Conservation (phyloP, 2,113 vertebrate species). For the Hepsetus odoe region DNA sequence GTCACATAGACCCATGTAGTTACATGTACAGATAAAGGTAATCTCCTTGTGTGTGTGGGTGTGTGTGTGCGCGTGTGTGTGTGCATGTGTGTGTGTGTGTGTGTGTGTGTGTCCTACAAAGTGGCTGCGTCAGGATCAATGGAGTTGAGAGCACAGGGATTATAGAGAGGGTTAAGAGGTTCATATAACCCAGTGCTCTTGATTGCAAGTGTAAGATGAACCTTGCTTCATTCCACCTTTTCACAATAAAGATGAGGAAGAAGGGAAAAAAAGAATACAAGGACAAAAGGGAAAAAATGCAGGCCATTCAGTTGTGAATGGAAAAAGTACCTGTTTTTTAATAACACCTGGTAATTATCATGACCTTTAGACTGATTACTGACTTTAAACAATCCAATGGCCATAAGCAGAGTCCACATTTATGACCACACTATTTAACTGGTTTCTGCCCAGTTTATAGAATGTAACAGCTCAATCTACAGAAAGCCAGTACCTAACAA, state of each 20-base stretch:
- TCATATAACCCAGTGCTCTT: constrained; percentile 22
- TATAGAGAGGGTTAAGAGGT: constrained; percentile 31
- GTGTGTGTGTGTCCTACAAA: constrained; percentile 38
- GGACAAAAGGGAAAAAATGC: background rate
- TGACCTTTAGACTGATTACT: background rate
- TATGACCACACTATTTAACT: background rate
- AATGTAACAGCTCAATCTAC: background rate
- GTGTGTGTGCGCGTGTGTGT: constrained; percentile 29
- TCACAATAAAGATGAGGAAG: background rate
- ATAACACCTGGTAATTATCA: background rate
- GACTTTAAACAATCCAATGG: background rate
- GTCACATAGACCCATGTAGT: constrained; percentile 46
- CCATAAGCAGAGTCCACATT: background rate
- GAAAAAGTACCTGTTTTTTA: no score
- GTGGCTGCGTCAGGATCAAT: constrained; percentile 35
- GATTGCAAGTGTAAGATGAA: constrained; percentile 12
- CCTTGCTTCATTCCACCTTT: background rate
- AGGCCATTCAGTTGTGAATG: background rate
- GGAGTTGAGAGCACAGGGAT: constrained; percentile 33
- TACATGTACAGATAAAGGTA: constrained; percentile 45
- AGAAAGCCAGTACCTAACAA: constrained; percentile 7
- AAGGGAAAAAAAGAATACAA: background rate
- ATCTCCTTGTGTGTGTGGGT: constrained; percentile 29
- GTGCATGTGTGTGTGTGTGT: constrained; percentile 37
- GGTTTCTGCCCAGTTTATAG: background rate